Evolutionary conservation across 2,888 invertebrate species (phyloP).

Genomic region (Drosophila differens): DNA sequence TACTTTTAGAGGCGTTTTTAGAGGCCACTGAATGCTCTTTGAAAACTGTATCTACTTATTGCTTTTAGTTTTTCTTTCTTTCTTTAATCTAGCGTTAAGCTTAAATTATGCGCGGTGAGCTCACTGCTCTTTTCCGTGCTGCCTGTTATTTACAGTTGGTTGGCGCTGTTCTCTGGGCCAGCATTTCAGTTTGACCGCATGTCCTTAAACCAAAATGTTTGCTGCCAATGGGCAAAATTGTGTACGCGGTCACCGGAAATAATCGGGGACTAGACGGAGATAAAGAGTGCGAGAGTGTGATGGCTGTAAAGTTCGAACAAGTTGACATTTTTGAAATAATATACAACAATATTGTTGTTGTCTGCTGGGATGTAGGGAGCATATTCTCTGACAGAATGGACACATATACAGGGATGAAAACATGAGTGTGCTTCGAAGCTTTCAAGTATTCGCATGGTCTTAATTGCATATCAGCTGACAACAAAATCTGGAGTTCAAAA

Average conservation of each 20-base stretch:
- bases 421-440: conserved; percentile 18
- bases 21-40: conserved; percentile 9
- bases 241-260: conserved; percentile 56
- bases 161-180: conserved; percentile 56
- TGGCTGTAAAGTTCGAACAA: conserved; percentile 31
- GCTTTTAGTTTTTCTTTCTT: not conserved
- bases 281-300: not conserved
- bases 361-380: conserved; percentile 3
- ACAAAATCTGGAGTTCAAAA: not conserved
- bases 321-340: conserved; percentile 46
- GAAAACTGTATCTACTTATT: conserved; percentile 10
- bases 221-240: conserved; percentile 33
- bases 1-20: conserved; percentile 7
- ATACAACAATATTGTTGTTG: conserved; percentile 26
- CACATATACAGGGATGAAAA: not conserved
- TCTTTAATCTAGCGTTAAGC: conserved; percentile 6
- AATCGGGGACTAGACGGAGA: conserved; percentile 25
- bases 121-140: conserved; percentile 2
- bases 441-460: conserved; percentile 15
- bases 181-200: conserved; percentile 60
- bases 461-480: conserved; percentile 49
- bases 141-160: conserved; percentile 65
- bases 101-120: conserved; percentile 4
- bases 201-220: conserved; percentile 58
- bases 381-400: conserved; percentile 11